phyloP scores from a whole-genome alignment of 2,888 invertebrate genomes.

The Eutolmus rufibarbis region DNA sequence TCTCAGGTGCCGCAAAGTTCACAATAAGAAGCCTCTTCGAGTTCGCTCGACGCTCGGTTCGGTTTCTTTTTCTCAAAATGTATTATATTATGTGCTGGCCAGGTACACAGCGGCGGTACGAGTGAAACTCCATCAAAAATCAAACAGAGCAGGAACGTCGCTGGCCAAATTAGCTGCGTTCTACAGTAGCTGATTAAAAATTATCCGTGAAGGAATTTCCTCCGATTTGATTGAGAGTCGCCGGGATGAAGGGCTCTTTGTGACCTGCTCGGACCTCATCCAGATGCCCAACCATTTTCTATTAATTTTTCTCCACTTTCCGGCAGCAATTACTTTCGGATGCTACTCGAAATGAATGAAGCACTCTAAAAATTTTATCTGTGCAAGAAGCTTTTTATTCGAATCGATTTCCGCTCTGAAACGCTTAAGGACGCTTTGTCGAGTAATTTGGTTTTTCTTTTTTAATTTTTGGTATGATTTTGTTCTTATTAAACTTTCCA shows the following conservation, averaged over 20 bases:
- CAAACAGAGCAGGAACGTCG: not conserved
- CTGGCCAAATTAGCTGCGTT: slow-evolving; percentile 13
- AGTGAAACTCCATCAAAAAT: slow-evolving; percentile 10
- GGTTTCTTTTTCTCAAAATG: not conserved
- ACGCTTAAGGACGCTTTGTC: not conserved
- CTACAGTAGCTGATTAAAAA: slow-evolving; percentile 36
- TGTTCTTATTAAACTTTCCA: not conserved
- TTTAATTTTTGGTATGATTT: not conserved
- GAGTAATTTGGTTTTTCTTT: not conserved
- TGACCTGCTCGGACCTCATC: not conserved
- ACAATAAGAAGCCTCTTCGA: not conserved
- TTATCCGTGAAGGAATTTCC: slow-evolving; percentile 32
- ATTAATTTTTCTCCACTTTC: not conserved
- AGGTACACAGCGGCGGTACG: not conserved
- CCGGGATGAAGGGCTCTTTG: not conserved
- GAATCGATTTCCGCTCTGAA: not conserved
- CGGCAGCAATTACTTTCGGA: not conserved
- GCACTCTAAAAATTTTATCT: not conserved
- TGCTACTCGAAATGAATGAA: not conserved
- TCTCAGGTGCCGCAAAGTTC: not conserved
- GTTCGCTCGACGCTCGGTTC: not conserved
- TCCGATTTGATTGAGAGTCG: not conserved
- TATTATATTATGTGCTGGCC: not conserved
- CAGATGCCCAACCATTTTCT: not conserved
- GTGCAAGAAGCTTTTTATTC: not conserved